phyloP scores from a whole-genome alignment of 2,113 vertebrate species.

The Silurus meridionalis region DNA sequence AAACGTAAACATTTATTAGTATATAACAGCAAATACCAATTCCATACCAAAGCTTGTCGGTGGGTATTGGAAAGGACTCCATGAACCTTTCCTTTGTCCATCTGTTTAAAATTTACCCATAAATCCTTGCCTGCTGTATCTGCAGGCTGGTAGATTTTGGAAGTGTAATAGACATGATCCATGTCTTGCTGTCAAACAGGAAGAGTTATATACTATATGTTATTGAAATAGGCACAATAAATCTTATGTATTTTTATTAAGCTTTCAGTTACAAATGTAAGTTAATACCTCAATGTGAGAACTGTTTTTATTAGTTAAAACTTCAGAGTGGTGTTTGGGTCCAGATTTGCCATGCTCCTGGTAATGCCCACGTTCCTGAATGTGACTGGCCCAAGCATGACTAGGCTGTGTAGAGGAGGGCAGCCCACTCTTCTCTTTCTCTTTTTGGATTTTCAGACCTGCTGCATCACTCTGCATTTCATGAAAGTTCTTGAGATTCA shows the following conservation, averaged over 20 bases:
- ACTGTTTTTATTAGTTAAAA: constrained; percentile 63
- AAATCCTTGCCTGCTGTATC: constrained; percentile 78
- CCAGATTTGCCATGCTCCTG: constrained; percentile 57
- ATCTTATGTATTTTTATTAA: background rate
- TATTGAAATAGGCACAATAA: background rate
- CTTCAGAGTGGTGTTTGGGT: constrained; percentile 50
- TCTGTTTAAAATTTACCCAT: constrained; percentile 86
- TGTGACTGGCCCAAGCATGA: constrained; percentile 48
- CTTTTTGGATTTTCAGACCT: constrained; percentile 12
- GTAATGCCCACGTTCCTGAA: constrained; percentile 59
- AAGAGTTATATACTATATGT: background rate
- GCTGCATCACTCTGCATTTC: background rate
- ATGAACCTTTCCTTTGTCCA: constrained; percentile 82
- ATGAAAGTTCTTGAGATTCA: background rate
- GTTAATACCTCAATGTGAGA: constrained; percentile 65
- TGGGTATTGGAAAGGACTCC: constrained; percentile 86
- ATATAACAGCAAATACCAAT: too few species aligned
- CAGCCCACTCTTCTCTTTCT: constrained; percentile 38
- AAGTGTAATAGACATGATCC: constrained; percentile 91
- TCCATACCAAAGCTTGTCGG: constrained; percentile 85
- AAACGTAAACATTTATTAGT: too few species aligned
- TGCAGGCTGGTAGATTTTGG: constrained; percentile 80
- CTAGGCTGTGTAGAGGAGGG: constrained; percentile 29
- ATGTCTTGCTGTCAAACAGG: constrained; percentile 73
- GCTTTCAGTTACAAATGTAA: background rate